Evolutionary conservation across 2,888 invertebrate species (phyloP), one percentile per base, ranked within the genome.

Genomic region (Clepsis dumicolana): DNA sequence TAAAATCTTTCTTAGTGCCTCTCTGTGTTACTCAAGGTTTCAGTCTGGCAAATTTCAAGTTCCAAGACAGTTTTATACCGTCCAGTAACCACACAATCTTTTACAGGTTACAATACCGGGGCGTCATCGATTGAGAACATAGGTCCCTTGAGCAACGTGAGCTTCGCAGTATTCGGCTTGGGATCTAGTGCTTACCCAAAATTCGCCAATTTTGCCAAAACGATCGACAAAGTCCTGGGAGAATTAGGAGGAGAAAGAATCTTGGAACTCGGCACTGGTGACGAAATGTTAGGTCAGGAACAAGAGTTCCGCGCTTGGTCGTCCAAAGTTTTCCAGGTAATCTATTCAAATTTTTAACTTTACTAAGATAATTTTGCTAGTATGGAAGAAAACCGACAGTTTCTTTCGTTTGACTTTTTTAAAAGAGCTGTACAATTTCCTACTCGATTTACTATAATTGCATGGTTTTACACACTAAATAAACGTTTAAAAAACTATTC

Each of bases 111-210:
- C 29, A 94, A 96, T 7, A 94, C 96, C 21, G 97, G 96, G 74
- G 95, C 96, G 27, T 95, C 91, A 4, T 94, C 96, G 12, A 96
- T 96, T 76, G 97, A 97, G 80, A 96, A 96, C 73, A 97, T 98
- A 80, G 98, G 98, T 4, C 97, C 98, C 1, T 92, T 98, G 2
- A 97, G 97, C 80, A 98, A 98, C 80, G 97, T 98, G 60, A 96
- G 97, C 82, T 99, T 97, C 82, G 98, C 98, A 0, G 98, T 99
- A 8, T 99, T 99, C 83, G 98, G 97, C 0, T 90, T 99, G 54
- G 99, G 99, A 5, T 98, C 98, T 1, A 98, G 98, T 75, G 98
- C 98, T 0, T 99, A 99, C 87, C 99, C 99, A 0, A 98, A 98
- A 86, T 99, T 98, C 84, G 98, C 98, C 86, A 97, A 98, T 35